phyloP scores from a whole-genome alignment of 2,113 vertebrate species.

The Carettochelys insculpta region DNA sequence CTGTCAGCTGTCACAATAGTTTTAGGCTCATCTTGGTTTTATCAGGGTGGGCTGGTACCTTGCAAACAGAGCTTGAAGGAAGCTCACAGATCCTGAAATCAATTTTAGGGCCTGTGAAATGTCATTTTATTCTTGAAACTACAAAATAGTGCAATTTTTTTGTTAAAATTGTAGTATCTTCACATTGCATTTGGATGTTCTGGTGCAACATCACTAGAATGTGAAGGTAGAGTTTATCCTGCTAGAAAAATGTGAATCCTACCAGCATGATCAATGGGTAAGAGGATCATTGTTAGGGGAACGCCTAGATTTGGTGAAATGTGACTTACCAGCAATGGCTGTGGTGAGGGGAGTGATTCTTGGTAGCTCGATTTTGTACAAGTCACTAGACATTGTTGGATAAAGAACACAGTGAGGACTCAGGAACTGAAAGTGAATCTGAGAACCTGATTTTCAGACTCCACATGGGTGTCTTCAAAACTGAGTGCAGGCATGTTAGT shows the following conservation, averaged over 20 bases:
- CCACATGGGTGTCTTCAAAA: not conserved
- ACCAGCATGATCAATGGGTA: not conserved
- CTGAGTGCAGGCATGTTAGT: not conserved
- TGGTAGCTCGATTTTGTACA: accelerated
- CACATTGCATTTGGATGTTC: not conserved
- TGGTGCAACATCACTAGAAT: accelerated
- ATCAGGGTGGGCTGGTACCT: not conserved
- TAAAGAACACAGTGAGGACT: not conserved
- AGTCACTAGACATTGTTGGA: not conserved
- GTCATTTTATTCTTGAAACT: not conserved
- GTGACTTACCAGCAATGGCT: not conserved
- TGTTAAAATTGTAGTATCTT: not conserved
- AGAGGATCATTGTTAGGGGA: not conserved
- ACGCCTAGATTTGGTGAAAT: not conserved
- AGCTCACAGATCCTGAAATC: not conserved
- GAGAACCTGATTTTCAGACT: not conserved
- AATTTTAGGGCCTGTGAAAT: not conserved
- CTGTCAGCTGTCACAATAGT: not conserved
- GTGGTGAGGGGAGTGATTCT: not conserved
- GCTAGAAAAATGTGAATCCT: not conserved
- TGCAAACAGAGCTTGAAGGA: not conserved
- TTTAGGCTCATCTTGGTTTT: not conserved
- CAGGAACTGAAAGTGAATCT: not conserved
- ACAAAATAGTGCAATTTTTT: not conserved
- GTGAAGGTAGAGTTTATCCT: not conserved